A percentile compares a stretch with the other conserved stretches of the same genome.
These are phyloP conservation scores for Clivina fossor DNA, from an alignment of 2,888 invertebrate genomes.

Conservation along the genomic window DNA sequence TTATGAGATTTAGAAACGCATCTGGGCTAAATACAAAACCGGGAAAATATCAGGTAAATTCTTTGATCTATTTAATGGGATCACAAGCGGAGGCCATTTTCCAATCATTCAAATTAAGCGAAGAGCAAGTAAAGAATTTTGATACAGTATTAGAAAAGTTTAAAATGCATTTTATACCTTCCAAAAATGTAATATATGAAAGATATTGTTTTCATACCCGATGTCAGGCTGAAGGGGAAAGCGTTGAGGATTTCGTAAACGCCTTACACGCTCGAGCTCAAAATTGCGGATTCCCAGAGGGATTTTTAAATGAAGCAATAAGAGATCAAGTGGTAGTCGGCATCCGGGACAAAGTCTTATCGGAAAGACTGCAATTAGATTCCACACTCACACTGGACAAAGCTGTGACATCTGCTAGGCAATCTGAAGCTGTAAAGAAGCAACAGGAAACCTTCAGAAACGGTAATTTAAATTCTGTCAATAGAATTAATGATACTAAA, in stretches of 20 bases:
- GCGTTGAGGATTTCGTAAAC: constrained; percentile 32
- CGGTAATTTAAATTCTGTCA: no score
- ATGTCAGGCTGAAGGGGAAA: constrained; percentile 24
- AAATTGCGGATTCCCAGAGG: constrained; percentile 27
- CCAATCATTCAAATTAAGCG: constrained; percentile 18
- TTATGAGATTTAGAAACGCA: no score
- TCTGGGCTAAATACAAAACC: no score
- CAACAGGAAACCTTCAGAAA: constrained; percentile 31
- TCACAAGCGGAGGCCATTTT: constrained; percentile 19
- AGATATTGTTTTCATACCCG: constrained; percentile 28
- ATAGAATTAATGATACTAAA: no score
- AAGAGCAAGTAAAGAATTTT: neutral
- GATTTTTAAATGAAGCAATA: constrained; percentile 29
- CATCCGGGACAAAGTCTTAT: constrained; percentile 22
- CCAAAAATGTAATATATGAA: constrained; percentile 32
- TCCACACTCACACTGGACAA: constrained; percentile 26
- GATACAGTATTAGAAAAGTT: constrained; percentile 12
- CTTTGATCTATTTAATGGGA: no score
- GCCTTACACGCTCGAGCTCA: constrained; percentile 25
- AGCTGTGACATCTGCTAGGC: constrained; percentile 26
- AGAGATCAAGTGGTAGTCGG: constrained; percentile 34
- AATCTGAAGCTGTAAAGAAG: constrained; percentile 27
- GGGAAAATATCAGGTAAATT: no score
- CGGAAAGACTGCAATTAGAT: constrained; percentile 32
- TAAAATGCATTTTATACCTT: constrained; percentile 24